Base-by-base conservation (phyloP, 2,888 invertebrate species). In the Heteropelma amictum region DNA sequence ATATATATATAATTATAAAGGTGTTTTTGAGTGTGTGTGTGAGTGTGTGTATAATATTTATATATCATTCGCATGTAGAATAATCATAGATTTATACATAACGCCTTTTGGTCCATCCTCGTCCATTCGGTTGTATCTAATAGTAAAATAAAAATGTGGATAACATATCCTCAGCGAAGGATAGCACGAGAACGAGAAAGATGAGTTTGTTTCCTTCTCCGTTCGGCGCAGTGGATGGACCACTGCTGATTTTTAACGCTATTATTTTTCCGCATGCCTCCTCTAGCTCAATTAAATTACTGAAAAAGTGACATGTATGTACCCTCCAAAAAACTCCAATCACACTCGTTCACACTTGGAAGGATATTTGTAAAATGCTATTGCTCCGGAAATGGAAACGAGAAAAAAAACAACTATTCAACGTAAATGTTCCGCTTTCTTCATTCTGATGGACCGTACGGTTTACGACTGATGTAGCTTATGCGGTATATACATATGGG, bases 291-390 rank as follows among this genome's bases (percentile, higher is more conserved):
- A 45, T 35, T 38, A 53, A 38, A 38, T 38, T 14, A n/a, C n/a
- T n/a, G n/a, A n/a, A 38, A 72, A 76, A 74, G 69, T 78, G 69
- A 67, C 65, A 53, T 77, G 79, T 69, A 80, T 77, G 58, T 63
- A 76, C 60, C 76, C 14, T 12, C 12, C 6, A 78, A 65, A 80
- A 73, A 77, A 77, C 73, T 67, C 78, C 79, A 38, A 81, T 61
- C 74, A 79, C 77, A 70, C 80, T 80, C 51, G 81, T 77, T 75
- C 68, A 72, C 63, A 60, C 78, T 82, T 84, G 85, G 84, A 85
- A 85, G 84, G 85, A 84, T 82, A 83, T 79, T 84, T 83, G 81
- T 82, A 84, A 83, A 85, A 79, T 68, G 80, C 77, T 60, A 82
- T 84, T 82, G 83, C 81, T 77, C 74, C 77, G 72, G 75, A 82